phyloP scores from a whole-genome alignment of 2,888 invertebrate species.

The Theristus sp. region DNA sequence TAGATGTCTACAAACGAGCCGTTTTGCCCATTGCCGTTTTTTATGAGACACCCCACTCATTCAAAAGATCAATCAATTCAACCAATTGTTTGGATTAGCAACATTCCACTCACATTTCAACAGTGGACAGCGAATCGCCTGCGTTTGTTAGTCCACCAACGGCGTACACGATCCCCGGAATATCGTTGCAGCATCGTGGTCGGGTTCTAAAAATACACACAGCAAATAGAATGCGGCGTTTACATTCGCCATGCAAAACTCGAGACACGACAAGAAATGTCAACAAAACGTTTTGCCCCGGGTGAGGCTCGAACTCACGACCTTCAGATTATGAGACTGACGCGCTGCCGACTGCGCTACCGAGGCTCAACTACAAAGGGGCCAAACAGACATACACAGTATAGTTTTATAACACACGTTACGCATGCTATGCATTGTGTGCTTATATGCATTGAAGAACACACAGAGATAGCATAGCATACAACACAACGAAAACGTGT shows the following conservation, averaged over 20 bases:
- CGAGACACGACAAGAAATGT: no score
- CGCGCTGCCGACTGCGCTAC: conserved; percentile 73
- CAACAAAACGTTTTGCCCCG: conserved; percentile 45
- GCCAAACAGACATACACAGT: not conserved
- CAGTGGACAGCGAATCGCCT: conserved; percentile 59
- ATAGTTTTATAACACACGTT: not conserved
- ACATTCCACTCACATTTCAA: no score
- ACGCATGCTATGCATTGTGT: not conserved
- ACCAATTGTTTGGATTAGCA: no score
- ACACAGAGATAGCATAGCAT: no score
- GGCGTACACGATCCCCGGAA: conserved; percentile 60
- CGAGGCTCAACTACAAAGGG: conserved; percentile 39
- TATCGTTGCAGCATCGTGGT: conserved; percentile 50
- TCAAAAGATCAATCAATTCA: no score
- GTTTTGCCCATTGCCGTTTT: no score
- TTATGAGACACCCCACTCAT: no score
- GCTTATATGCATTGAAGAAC: no score
- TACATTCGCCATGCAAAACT: no score
- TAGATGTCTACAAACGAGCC: no score
- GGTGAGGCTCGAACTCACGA: conserved; percentile 89
- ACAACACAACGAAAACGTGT: no score
- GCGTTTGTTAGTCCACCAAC: conserved; percentile 61
- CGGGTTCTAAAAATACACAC: conserved; percentile 41
- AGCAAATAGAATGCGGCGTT: no score
- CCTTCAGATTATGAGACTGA: conserved; percentile 80